Conservation (phyloP, 2,888 invertebrate genomes). For the Melieria omissa region DNA sequence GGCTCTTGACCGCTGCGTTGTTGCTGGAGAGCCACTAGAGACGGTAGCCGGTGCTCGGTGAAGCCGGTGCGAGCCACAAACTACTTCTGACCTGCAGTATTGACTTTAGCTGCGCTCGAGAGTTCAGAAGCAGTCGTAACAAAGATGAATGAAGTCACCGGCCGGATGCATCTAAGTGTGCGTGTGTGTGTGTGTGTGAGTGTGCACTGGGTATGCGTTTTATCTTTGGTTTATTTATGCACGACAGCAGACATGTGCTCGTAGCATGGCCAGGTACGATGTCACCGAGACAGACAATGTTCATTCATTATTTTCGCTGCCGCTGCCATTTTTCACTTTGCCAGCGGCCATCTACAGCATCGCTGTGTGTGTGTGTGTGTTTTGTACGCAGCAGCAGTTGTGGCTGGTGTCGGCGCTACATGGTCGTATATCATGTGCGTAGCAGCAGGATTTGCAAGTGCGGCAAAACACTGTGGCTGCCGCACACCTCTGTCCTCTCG, state of each 20-base stretch:
- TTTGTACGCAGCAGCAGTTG: too few species aligned
- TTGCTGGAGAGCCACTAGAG: too few species aligned
- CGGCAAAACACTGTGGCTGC: too few species aligned
- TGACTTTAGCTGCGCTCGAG: conserved; percentile 9
- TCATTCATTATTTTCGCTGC: conserved; percentile 32
- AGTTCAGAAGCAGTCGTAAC: conserved; percentile 14
- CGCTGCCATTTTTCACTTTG: conserved; percentile 15
- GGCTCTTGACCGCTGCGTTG: too few species aligned
- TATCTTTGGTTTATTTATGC: neutral
- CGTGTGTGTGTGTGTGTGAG: conserved; percentile 6
- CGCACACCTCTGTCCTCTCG: too few species aligned
- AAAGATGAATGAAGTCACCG: conserved; percentile 32
- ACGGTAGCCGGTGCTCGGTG: too few species aligned
- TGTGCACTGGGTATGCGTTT: conserved; percentile 7
- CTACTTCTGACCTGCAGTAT: conserved; percentile 5
- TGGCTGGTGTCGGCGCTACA: too few species aligned
- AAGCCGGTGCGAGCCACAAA: too few species aligned
- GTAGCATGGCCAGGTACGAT: conserved; percentile 9
- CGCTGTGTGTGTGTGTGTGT: neutral
- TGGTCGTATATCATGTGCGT: too few species aligned
- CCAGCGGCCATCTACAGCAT: conserved; percentile 6
- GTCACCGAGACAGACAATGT: conserved; percentile 21
- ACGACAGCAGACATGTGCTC: neutral
- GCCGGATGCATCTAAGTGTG: neutral
- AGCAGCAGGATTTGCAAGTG: too few species aligned